Evolutionary conservation across 1,140 invertebrate genomes (phyloP).

Genomic region (Brachionus sp.): DNA sequence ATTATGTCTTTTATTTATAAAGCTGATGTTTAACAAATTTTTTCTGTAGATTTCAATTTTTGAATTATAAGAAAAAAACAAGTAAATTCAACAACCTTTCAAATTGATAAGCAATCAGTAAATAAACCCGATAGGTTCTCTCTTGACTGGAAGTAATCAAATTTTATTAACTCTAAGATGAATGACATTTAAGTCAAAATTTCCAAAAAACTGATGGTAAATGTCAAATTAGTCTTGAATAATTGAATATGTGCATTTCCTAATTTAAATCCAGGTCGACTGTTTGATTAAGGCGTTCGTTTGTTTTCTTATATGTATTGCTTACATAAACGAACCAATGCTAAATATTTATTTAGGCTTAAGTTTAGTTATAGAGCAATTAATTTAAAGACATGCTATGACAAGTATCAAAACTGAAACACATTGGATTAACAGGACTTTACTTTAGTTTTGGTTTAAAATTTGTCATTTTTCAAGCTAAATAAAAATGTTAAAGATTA

Average conservation of each 20-base stretch:
- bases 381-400: not conserved
- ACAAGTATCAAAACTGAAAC: not conserved
- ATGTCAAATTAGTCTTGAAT: not conserved
- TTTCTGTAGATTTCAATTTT: too few species aligned
- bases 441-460: too few species aligned
- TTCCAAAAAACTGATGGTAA: not conserved
- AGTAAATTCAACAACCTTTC: too few species aligned
- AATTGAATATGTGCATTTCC: not conserved
- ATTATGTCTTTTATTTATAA: too few species aligned
- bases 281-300: not conserved
- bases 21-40: too few species aligned
- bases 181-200: not conserved
- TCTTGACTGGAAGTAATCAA: not conserved
- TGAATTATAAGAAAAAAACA: too few species aligned
- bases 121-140: not conserved
- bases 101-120: not conserved
- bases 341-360: not conserved
- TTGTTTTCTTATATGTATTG: not conserved
- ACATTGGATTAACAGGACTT: not conserved
- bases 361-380: not conserved
- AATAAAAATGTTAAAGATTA: not conserved
- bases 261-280: not conserved
- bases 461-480: not conserved
- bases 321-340: not conserved
- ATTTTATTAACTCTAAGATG: not conserved